Evolutionary conservation across 2,113 vertebrate genomes (phyloP).

Genomic region (Narcine bancroftii): DNA sequence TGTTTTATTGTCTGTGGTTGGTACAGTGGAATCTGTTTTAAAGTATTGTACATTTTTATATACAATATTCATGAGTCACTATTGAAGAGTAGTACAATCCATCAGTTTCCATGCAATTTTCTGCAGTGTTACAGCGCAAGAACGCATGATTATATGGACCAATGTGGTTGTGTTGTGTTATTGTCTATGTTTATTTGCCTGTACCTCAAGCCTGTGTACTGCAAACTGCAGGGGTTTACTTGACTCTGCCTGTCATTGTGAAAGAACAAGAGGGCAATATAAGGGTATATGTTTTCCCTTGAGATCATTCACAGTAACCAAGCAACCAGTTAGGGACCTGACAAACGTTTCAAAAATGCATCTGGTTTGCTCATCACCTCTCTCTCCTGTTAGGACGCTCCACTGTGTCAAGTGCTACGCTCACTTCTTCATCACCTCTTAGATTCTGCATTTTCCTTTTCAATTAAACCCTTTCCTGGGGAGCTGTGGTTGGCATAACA

Average conservation of each 20-base stretch:
- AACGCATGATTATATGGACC: not conserved
- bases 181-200: not conserved
- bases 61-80: not conserved
- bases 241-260: not conserved
- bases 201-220: not conserved
- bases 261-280: not conserved
- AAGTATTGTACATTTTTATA: not conserved
- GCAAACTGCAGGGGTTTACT: not conserved
- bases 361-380: not conserved
- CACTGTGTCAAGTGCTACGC: not conserved
- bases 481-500: too few species aligned
- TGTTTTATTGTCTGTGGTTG: constrained; percentile 19
- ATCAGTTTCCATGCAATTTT: not conserved
- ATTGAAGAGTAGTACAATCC: not conserved
- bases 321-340: constrained; percentile 15
- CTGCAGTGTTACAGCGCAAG: not conserved
- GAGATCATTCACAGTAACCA: not conserved
- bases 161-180: not conserved
- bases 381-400: not conserved
- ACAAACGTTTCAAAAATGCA: not conserved
- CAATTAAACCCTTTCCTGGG: not conserved
- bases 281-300: not conserved
- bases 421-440: not conserved
- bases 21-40: not conserved
- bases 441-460: not conserved